Evolutionary conservation across 2,888 invertebrate genomes (phyloP).

Genomic region (Ornithoptera priamus): DNA sequence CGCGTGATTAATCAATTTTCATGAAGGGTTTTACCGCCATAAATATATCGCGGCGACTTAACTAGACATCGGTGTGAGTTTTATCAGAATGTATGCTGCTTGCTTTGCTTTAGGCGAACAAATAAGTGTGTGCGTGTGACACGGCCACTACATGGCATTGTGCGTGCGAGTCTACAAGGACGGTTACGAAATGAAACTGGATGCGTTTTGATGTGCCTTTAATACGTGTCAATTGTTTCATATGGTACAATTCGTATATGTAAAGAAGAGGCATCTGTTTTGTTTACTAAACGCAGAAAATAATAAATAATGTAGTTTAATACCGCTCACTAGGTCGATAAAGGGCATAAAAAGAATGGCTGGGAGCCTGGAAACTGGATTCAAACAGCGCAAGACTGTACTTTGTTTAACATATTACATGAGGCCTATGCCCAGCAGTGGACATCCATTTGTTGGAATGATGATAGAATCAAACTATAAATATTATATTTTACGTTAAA

Average conservation of each 20-base stretch:
- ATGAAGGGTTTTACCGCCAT: conserved; percentile 53
- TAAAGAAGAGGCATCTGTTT: neutral
- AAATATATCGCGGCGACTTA: conserved; percentile 61
- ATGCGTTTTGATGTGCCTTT: conserved; percentile 9
- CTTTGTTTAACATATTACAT: no score
- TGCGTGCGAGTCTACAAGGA: conserved; percentile 28
- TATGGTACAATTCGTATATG: conserved; percentile 6
- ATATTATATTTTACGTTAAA: neutral
- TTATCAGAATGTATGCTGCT: conserved; percentile 47
- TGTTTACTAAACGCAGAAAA: neutral
- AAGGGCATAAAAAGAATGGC: no score
- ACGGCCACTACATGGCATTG: conserved; percentile 49
- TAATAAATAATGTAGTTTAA: neutral
- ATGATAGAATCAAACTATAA: no score
- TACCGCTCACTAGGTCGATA: no score
- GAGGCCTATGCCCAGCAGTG: no score
- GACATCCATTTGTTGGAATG: no score
- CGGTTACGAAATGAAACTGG: conserved; percentile 19
- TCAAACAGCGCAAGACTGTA: no score
- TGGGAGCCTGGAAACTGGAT: no score
- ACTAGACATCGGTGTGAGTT: conserved; percentile 47
- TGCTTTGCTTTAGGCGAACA: conserved; percentile 41
- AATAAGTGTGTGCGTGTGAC: conserved; percentile 57
- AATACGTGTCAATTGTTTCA: conserved; percentile 3
- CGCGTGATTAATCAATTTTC: conserved; percentile 64